Conservation (phyloP, 2,888 invertebrate species). For the Platycheirus albimanus region DNA sequence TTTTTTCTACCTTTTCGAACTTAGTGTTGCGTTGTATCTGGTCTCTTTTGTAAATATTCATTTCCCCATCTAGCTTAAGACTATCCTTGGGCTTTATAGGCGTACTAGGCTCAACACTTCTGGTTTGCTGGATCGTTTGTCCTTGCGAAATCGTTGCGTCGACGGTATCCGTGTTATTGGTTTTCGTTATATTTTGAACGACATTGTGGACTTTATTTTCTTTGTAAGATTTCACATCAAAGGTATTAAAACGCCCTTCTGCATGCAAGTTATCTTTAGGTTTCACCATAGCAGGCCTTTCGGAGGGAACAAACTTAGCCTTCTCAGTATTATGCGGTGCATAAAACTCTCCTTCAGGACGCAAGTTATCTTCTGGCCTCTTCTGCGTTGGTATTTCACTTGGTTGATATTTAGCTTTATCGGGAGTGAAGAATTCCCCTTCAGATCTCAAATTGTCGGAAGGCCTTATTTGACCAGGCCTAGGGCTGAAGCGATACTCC, state of each 20-base stretch:
- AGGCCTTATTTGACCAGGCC: slow-evolving; percentile 82
- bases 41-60: slow-evolving; percentile 74
- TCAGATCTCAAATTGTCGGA: slow-evolving; percentile 85
- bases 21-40: slow-evolving; percentile 1
- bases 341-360: slow-evolving; percentile 82
- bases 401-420: slow-evolving; percentile 79
- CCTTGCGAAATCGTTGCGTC: slow-evolving; percentile 77
- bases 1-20: slow-evolving; percentile 83
- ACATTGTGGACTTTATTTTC: slow-evolving; percentile 77
- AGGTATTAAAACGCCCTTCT: slow-evolving; percentile 84
- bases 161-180: slow-evolving; percentile 82
- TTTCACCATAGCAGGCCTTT: slow-evolving; percentile 82
- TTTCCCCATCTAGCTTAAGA: slow-evolving; percentile 85
- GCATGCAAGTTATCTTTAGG: slow-evolving; percentile 85
- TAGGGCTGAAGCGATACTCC: slow-evolving; percentile 79
- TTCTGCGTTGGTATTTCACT: slow-evolving; percentile 82
- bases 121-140: slow-evolving; percentile 82
- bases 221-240: slow-evolving; percentile 83
- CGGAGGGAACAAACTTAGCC: slow-evolving; percentile 83
- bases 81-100: slow-evolving; percentile 85
- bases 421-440: slow-evolving; percentile 84
- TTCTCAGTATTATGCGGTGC: slow-evolving; percentile 84
- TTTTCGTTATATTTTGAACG: slow-evolving; percentile 76
- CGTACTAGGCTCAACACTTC: slow-evolving; percentile 82
- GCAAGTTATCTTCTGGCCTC: slow-evolving; percentile 86